These are phyloP conservation scores for Pedetes capensis DNA, from an alignment of 2,113 vertebrate species.

Conservation along the genomic window DNA sequence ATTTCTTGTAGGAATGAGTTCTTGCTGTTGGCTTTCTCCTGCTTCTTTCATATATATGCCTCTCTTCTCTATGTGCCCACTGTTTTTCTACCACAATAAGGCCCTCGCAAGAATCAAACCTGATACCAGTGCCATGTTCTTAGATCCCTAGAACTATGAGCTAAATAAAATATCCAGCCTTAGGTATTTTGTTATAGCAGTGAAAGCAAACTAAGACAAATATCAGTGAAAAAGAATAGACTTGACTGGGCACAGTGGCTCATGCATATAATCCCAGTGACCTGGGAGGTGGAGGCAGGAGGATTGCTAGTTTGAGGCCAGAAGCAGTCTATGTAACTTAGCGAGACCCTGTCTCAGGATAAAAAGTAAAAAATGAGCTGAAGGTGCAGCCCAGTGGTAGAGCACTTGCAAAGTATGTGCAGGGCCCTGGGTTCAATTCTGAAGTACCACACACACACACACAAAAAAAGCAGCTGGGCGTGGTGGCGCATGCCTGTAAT, in stretches of 20 bases:
- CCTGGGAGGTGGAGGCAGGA: too few species aligned
- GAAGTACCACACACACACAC: too few species aligned
- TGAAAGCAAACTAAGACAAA: background rate
- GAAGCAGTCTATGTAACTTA: too few species aligned
- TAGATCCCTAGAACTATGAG: background rate
- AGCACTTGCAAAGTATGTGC: background rate
- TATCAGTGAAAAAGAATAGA: background rate
- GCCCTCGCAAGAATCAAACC: background rate
- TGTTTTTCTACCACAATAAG: background rate
- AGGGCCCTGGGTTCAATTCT: background rate
- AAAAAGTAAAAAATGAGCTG: too few species aligned
- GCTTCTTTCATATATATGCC: background rate
- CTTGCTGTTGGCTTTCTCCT: background rate
- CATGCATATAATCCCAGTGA: too few species aligned
- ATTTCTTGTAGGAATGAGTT: background rate
- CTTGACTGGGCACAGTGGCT: too few species aligned
- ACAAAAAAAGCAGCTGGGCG: too few species aligned
- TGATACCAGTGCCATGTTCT: background rate
- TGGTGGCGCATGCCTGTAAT: too few species aligned
- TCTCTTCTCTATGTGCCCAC: background rate
- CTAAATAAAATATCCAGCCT: background rate
- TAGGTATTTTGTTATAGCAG: background rate
- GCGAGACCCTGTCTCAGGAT: too few species aligned
- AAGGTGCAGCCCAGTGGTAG: too few species aligned
- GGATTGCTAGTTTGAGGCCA: too few species aligned